These are phyloP conservation scores for Gambusia yucatana DNA, from an alignment of 2,797 vertebrate genomes.

Conservation along the genomic window DNA sequence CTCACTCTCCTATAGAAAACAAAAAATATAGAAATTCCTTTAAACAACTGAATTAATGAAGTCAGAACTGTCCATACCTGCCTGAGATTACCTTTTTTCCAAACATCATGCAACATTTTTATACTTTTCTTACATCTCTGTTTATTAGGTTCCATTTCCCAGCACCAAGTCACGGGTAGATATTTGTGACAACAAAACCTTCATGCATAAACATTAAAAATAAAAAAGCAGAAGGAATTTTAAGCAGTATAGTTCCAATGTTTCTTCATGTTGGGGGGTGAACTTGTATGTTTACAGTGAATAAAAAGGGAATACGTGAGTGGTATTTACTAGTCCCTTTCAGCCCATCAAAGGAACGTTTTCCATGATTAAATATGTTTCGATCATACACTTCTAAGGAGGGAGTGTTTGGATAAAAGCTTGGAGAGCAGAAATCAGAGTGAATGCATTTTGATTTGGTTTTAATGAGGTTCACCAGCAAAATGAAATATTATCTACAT, in stretches of 20 bases:
- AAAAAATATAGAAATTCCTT: not conserved
- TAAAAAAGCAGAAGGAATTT: constrained; percentile 1
- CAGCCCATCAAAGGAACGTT: constrained; percentile 35
- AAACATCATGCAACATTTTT: not conserved
- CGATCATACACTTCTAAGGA: constrained; percentile 17
- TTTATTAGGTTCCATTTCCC: constrained; percentile 11
- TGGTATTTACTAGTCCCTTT: constrained; percentile 39
- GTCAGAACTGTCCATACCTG: not conserved
- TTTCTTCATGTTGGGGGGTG: constrained; percentile 10
- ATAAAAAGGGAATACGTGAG: constrained; percentile 59
- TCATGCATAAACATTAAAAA: constrained; percentile 1
- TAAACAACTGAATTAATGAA: not conserved
- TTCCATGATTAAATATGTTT: constrained; percentile 51
- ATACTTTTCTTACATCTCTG: constrained; percentile 1
- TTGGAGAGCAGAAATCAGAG: constrained; percentile 42
- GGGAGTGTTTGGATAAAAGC: constrained; percentile 28
- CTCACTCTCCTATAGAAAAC: not conserved
- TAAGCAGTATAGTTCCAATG: constrained; percentile 6
- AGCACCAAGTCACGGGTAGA: not conserved
- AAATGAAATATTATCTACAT: constrained; percentile 9
- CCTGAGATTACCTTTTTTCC: not conserved
- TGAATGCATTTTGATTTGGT: constrained; percentile 34
- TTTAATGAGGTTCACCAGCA: constrained; percentile 12
- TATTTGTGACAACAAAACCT: constrained; percentile 1
- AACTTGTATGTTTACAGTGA: constrained; percentile 27